Evolutionary conservation across 1,140 invertebrate species (phyloP), one percentile per base, ranked within the genome.

Genomic region (Brachionus rotundiformis): DNA sequence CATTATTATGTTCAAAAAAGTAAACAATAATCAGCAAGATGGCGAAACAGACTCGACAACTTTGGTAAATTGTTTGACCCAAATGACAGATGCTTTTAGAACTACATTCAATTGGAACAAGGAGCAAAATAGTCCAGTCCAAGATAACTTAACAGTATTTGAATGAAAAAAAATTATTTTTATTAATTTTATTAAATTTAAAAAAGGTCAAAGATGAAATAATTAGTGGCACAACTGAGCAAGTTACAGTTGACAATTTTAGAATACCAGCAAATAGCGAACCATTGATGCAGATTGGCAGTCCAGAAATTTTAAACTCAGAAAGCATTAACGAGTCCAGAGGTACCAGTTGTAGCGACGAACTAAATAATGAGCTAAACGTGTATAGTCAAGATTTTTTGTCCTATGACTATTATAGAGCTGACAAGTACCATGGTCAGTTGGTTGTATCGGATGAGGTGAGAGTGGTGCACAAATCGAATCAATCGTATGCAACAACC

Each of bases 1-100:
- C 7, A 41, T 73, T 73, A 44, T 73, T 1, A 73, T 73, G 68
- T 73, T 73, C 36, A 73, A 73, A 73, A 41, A 73, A 73, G 68
- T 44, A 6, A 19, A 73, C 2, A 73, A 73, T 44, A 41, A 41
- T 2, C 19, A 73, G 25, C 6, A 6, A 33, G 29, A 63, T 33
- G 29, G 29, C 29, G 29, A 27, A 8, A 13, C 27, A 23, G 16
- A 27, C 11, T 63, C 61, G 10, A 1, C 25, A 13, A 27, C 25
- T 63, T 25, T 63, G 25, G 1, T 63, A 27, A 27, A 68, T 68
- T 68, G 27, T 68, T 36, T 68, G 11, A 36, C 16, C n/a, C 63
- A 68, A 68, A 36, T 68, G 29, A 68, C n/a, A 33, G 19, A 68
- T 16, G 31, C 33, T n/a, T 4, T 68, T 19, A 33, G 8, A 0